Conservation (phyloP, 1,140 invertebrate species). For the Paralvinella palmiformis region DNA sequence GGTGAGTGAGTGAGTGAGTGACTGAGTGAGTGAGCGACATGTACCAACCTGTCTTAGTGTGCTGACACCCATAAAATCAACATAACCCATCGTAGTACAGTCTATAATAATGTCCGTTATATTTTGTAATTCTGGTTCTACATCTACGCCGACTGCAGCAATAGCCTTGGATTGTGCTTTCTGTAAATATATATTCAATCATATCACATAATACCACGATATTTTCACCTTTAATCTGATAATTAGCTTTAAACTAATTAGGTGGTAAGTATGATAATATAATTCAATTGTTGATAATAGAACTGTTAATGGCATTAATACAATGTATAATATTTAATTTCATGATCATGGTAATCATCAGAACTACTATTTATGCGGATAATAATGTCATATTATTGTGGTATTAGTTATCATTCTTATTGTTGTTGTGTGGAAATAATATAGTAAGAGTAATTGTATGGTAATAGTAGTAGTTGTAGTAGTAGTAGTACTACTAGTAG, state of each 20-base stretch:
- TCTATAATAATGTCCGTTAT: slow-evolving; percentile 33
- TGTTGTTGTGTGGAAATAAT: too few relatives aligned
- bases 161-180: background rate
- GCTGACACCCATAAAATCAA: slow-evolving; percentile 37
- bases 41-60: slow-evolving; percentile 28
- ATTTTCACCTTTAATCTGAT: background rate
- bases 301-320: too few relatives aligned
- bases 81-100: slow-evolving; percentile 35
- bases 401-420: too few relatives aligned
- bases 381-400: too few relatives aligned
- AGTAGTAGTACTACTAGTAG: too few relatives aligned
- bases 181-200: background rate
- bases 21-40: background rate
- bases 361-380: too few relatives aligned
- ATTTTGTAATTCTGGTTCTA: background rate
- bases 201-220: background rate
- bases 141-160: background rate
- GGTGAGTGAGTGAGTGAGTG: background rate
- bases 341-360: too few relatives aligned
- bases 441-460: too few relatives aligned
- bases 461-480: too few relatives aligned
- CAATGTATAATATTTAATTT: too few relatives aligned
- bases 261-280: background rate
- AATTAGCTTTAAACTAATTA: background rate
- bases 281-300: background rate